phyloP scores from a whole-genome alignment of 2,113 vertebrate genomes.

The Myocastor coypus region DNA sequence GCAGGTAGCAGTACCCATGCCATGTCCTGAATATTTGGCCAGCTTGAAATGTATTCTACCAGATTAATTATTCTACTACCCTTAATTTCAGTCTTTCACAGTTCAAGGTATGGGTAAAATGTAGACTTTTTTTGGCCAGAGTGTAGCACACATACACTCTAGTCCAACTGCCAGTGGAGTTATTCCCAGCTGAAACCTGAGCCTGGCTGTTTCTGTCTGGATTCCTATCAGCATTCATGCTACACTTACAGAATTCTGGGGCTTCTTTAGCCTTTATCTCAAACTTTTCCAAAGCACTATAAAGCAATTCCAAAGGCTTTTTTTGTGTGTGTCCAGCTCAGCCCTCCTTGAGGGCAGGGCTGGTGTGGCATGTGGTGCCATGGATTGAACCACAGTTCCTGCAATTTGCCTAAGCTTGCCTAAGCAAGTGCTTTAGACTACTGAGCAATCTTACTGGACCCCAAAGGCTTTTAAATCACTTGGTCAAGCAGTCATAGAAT shows the following conservation, averaged over 20 bases:
- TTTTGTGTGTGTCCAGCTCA: too few species aligned
- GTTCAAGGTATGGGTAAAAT: neutral
- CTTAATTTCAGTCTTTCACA: neutral
- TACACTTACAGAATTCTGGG: neutral
- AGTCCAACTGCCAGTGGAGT: neutral
- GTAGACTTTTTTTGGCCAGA: neutral
- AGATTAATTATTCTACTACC: neutral
- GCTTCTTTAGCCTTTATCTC: neutral
- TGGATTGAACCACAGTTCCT: too few species aligned
- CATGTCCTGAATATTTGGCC: neutral
- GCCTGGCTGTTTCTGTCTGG: neutral
- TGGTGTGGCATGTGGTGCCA: too few species aligned
- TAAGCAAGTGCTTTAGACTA: too few species aligned
- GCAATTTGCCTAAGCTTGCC: too few species aligned
- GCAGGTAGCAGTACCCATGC: neutral
- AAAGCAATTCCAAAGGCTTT: neutral
- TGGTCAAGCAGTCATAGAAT: neutral
- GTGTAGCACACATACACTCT: neutral
- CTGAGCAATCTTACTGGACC: too few species aligned
- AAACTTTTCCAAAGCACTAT: neutral
- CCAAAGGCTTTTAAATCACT: neutral
- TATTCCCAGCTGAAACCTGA: neutral
- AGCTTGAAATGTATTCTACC: neutral
- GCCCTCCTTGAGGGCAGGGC: too few species aligned
- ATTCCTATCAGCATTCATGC: neutral